These are phyloP conservation scores for Phyllostomus hastatus DNA, from an alignment of 2,113 vertebrate genomes.

Conservation along the genomic window DNA sequence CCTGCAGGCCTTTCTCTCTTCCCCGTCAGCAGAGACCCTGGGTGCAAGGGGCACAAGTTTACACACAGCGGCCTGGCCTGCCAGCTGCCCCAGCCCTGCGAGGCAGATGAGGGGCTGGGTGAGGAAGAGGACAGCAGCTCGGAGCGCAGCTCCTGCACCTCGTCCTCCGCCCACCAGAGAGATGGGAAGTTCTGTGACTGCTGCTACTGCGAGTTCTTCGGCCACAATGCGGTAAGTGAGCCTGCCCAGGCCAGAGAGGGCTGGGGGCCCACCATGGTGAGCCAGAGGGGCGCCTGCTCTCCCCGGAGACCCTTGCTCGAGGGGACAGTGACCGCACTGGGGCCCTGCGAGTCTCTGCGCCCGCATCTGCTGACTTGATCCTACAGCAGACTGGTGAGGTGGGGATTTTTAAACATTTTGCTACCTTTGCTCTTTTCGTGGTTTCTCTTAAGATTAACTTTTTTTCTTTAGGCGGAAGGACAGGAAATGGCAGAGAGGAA, in stretches of 20 bases:
- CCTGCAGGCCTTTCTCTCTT: slow-evolving; percentile 40
- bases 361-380: neutral
- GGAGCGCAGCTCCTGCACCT: slow-evolving; percentile 97
- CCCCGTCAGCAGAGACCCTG: slow-evolving; percentile 86
- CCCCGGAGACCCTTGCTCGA: neutral
- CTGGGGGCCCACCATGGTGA: slow-evolving; percentile 6
- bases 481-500: slow-evolving; percentile 68
- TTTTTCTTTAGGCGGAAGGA: slow-evolving; percentile 69
- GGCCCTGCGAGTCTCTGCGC: neutral
- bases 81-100: slow-evolving; percentile 87
- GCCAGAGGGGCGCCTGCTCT: neutral
- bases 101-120: slow-evolving; percentile 92
- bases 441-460: slow-evolving; percentile 71
- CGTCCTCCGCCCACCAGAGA: slow-evolving; percentile 96
- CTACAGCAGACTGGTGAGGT: slow-evolving; percentile 36
- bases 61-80: slow-evolving; percentile 90
- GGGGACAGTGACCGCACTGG: neutral
- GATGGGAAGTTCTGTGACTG: slow-evolving; percentile 99
- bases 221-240: slow-evolving; percentile 95
- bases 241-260: slow-evolving; percentile 17
- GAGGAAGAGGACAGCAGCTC: slow-evolving; percentile 99
- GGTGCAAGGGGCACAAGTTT: slow-evolving; percentile 97
- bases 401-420: slow-evolving; percentile 32
- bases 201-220: slow-evolving; percentile 99
- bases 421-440: slow-evolving; percentile 42